Conservation (phyloP, 2,888 invertebrate genomes). For the Venusia cambrica region DNA sequence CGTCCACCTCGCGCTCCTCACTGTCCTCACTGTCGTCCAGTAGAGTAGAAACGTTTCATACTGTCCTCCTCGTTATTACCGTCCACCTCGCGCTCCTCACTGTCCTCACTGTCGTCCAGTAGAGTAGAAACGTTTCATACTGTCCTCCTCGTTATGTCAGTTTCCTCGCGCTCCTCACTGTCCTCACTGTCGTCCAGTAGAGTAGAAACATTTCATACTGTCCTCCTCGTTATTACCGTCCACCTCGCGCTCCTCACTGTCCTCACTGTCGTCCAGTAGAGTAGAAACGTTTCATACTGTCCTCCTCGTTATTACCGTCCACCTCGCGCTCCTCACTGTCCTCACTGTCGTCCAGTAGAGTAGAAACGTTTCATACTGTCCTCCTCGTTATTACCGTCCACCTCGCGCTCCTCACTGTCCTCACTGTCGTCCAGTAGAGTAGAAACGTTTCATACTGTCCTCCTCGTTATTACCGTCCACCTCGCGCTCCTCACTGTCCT, state of each 20-base stretch:
- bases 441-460: conserved; percentile 19
- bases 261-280: conserved; percentile 8
- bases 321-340: too few relatives aligned
- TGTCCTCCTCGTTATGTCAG: conserved; percentile 18
- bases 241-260: too few relatives aligned
- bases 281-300: conserved; percentile 19
- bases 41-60: conserved; percentile 15
- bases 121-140: conserved; percentile 16
- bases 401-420: too few relatives aligned
- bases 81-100: too few relatives aligned
- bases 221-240: conserved; percentile 18
- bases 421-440: conserved; percentile 8
- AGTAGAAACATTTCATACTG: conserved; percentile 18
- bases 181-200: conserved; percentile 8
- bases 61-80: conserved; percentile 19
- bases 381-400: conserved; percentile 17
- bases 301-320: conserved; percentile 17
- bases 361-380: conserved; percentile 19
- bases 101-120: conserved; percentile 10
- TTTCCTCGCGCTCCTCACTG: too few relatives aligned
- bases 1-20: too few relatives aligned
- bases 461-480: conserved; percentile 17
- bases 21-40: conserved; percentile 11
- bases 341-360: conserved; percentile 8
- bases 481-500: too few relatives aligned